These are phyloP conservation scores for Cromileptes altivelis DNA, from an alignment of 2,113 vertebrate genomes.

Conservation along the genomic window DNA sequence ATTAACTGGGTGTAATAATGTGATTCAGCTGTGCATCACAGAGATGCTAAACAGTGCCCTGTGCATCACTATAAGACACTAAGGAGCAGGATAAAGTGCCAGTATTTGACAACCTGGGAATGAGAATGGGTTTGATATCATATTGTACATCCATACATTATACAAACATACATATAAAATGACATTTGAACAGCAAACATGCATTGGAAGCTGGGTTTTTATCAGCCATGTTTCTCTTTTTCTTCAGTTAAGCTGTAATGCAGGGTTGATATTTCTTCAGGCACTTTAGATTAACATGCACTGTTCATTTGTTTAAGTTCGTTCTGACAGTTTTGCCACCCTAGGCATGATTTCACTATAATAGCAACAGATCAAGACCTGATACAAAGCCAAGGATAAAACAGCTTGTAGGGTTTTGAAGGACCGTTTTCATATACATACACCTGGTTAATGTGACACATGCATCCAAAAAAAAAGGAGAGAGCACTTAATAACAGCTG, in stretches of 20 bases:
- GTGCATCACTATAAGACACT: no score
- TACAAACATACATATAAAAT: no score
- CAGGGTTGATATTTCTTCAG: constrained; percentile 39
- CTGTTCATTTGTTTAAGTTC: constrained; percentile 51
- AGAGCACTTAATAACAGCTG: neutral
- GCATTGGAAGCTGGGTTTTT: constrained; percentile 46
- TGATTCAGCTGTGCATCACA: no score
- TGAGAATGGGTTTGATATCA: no score
- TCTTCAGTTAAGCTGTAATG: constrained; percentile 23
- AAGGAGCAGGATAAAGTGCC: no score
- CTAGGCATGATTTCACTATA: neutral
- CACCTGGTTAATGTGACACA: neutral
- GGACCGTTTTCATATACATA: no score
- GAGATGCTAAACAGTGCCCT: no score
- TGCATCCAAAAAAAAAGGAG: neutral
- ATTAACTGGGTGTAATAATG: neutral
- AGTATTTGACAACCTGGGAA: no score
- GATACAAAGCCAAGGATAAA: neutral
- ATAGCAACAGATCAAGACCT: constrained; percentile 4
- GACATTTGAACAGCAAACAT: constrained; percentile 59
- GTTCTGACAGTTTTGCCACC: constrained; percentile 22
- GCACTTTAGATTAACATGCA: constrained; percentile 58
- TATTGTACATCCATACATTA: no score
- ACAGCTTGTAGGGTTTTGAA: neutral
- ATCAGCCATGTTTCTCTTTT: constrained; percentile 32